phyloP scores from a whole-genome alignment of 30 jellyfish, hydroid and myxozoan genomes.

The Turritopsis dohrnii region DNA sequence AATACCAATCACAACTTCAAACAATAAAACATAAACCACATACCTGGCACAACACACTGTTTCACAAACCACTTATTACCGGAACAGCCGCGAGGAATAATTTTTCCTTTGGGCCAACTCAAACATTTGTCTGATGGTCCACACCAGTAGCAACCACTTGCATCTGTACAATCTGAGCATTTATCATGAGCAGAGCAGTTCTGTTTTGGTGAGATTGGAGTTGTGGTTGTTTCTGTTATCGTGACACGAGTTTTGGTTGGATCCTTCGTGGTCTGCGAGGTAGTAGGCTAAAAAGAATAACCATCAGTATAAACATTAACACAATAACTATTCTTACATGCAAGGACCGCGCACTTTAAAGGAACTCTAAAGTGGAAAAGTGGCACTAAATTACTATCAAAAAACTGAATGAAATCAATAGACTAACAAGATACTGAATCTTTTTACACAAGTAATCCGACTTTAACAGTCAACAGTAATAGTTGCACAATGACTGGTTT shows the following conservation, averaged over 20 bases:
- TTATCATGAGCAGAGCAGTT: constrained; percentile 37
- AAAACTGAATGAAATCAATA: no score
- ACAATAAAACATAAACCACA: background rate
- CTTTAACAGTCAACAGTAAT: no score
- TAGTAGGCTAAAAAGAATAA: no score
- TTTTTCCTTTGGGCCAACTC: constrained; percentile 41
- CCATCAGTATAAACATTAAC: no score
- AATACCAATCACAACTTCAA: background rate
- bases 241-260: background rate
- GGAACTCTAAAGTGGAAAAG: no score
- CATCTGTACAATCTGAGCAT: constrained; percentile 60
- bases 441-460: no score
- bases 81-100: constrained; percentile 67
- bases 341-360: no score
- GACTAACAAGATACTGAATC: no score
- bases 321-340: no score
- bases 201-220: background rate
- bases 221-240: constrained; percentile 29
- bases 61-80: constrained; percentile 89
- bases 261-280: no score
- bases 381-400: no score
- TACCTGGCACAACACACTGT: constrained; percentile 95
- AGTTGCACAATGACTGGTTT: no score
- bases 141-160: constrained; percentile 84
- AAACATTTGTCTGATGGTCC: constrained; percentile 69